Percentiles rank a stretch among this genome's conserved stretches.
Conservation (phyloP, 2,797 vertebrate species). For the Morelia viridis region DNA sequence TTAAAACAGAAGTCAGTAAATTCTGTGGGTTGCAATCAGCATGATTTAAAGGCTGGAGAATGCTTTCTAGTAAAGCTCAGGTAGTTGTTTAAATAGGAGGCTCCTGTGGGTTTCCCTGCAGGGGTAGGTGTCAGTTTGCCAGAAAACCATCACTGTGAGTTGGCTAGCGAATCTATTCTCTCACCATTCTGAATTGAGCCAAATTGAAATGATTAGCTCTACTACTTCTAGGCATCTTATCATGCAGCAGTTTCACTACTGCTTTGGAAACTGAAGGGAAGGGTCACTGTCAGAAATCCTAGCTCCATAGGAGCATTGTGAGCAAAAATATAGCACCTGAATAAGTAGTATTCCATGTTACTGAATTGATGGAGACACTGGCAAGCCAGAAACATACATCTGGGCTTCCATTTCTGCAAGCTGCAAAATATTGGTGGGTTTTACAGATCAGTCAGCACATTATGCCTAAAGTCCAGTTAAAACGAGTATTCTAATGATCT, state of each 20-base stretch:
- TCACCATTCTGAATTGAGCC: conserved; percentile 57
- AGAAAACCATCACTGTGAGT: conserved; percentile 40
- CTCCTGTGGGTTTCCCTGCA: conserved; percentile 43
- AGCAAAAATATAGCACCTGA: conserved; percentile 62
- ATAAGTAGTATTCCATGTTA: conserved; percentile 53
- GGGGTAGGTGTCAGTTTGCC: conserved; percentile 44
- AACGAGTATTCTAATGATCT: conserved; percentile 61
- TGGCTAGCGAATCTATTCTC: conserved; percentile 53
- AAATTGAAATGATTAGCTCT: conserved; percentile 41
- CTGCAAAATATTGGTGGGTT: conserved; percentile 57
- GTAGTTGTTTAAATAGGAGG: conserved; percentile 44
- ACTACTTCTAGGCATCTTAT: conserved; percentile 43
- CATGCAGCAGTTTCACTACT: conserved; percentile 40
- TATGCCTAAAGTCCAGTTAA: conserved; percentile 68
- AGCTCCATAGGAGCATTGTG: conserved; percentile 70
- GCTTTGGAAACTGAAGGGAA: conserved; percentile 49
- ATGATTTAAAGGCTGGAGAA: conserved; percentile 61
- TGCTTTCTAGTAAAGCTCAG: conserved; percentile 54
- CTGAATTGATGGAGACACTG: conserved; percentile 49
- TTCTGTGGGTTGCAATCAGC: conserved; percentile 68
- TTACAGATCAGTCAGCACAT: conserved; percentile 66
- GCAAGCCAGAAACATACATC: conserved; percentile 40
- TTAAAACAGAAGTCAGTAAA: conserved; percentile 68
- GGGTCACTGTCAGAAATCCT: conserved; percentile 47
- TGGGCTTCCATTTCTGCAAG: conserved; percentile 40